Conservation (phyloP, 1,140 invertebrate genomes). For the Apolygus lucorum region DNA sequence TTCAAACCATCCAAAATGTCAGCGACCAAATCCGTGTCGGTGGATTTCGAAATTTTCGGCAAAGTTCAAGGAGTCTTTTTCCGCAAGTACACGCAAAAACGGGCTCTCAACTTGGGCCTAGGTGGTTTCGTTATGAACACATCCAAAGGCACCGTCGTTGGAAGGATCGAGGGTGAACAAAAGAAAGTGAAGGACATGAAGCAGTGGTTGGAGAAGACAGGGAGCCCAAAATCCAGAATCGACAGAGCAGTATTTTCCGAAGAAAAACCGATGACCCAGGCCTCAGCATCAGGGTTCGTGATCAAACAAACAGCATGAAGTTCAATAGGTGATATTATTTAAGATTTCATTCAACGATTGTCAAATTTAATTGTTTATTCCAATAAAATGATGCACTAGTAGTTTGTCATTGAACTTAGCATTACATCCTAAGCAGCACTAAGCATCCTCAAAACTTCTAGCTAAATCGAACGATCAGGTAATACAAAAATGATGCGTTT, state of each 20-base stretch:
- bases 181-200: slow-evolving; percentile 50
- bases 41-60: slow-evolving; percentile 49
- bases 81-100: slow-evolving; percentile 50
- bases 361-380: no score
- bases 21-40: background rate
- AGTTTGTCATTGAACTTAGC: no score
- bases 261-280: slow-evolving; percentile 27
- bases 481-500: no score
- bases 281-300: background rate
- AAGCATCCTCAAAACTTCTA: no score
- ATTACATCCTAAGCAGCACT: no score
- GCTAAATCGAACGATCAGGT: no score
- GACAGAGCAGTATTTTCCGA: slow-evolving; percentile 48
- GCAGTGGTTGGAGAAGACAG: slow-evolving; percentile 49
- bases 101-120: slow-evolving; percentile 46
- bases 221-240: slow-evolving; percentile 53
- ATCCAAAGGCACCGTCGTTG: slow-evolving; percentile 49
- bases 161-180: slow-evolving; percentile 49
- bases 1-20: no score
- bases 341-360: background rate
- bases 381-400: no score
- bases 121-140: slow-evolving; percentile 62
- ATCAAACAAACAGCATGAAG: background rate
- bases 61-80: slow-evolving; percentile 50
- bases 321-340: background rate